A percentile compares a stretch with the other conserved stretches of the same genome.
Conservation (phyloP, 2,888 invertebrate genomes). For the Phaonia tiefii region DNA sequence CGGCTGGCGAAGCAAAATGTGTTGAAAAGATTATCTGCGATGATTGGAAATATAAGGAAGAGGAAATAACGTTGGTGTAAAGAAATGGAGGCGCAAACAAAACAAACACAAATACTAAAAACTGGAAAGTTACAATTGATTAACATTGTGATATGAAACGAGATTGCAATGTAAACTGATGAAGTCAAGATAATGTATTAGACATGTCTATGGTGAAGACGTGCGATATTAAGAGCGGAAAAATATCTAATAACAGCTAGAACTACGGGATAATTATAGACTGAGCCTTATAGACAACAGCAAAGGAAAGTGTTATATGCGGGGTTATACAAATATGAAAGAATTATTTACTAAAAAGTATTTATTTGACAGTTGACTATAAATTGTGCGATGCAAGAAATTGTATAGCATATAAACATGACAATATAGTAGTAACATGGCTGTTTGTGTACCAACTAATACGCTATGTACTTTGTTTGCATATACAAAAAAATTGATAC, state of each 20-base stretch:
- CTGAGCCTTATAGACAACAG: no score
- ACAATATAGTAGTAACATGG: no score
- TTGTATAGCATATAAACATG: no score
- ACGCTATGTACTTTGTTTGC: no score
- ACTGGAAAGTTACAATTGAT: constrained; percentile 52
- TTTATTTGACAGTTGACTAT: no score
- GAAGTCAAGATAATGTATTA: constrained; percentile 56
- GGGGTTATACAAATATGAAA: no score
- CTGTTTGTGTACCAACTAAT: no score
- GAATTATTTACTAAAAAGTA: no score
- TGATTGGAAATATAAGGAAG: constrained; percentile 50
- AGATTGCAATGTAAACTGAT: constrained; percentile 49
- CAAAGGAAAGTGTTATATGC: no score
- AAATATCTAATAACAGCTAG: not conserved
- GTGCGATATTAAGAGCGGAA: not conserved
- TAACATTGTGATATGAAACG: constrained; percentile 28
- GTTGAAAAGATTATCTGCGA: constrained; percentile 59
- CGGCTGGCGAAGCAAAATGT: constrained; percentile 36
- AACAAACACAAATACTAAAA: constrained; percentile 20
- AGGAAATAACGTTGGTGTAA: not conserved
- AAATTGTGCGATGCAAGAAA: no score
- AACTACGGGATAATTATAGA: no score
- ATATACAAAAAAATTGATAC: no score
- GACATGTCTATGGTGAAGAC: constrained; percentile 61
- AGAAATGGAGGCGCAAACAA: not conserved